Evolutionary conservation across 2,113 vertebrate genomes (phyloP).

Genomic region (Lophochroa leadbeateri): DNA sequence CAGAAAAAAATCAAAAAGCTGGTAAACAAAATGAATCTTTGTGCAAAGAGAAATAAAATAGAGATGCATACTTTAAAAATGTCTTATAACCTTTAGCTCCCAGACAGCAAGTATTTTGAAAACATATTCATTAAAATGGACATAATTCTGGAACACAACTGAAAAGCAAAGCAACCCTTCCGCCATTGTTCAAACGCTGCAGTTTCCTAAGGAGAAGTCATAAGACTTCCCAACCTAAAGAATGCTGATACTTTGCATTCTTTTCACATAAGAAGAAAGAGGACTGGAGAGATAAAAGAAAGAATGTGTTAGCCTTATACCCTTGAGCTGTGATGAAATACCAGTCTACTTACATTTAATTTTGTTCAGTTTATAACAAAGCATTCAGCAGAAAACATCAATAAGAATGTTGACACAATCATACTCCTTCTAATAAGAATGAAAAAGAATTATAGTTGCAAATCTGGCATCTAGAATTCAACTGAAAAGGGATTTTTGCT

Average conservation of each 20-base stretch:
- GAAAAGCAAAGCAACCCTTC: neutral
- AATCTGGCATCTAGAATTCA: conserved; percentile 28
- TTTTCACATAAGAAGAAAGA: conserved; percentile 40
- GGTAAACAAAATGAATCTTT: neutral
- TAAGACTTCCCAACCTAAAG: conserved; percentile 31
- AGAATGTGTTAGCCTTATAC: conserved; percentile 45
- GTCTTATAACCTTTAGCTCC: neutral
- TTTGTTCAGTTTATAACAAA: conserved; percentile 55
- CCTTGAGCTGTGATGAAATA: conserved; percentile 64
- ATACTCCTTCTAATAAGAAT: conserved; percentile 45
- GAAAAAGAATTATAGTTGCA: conserved; percentile 36
- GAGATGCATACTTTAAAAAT: neutral
- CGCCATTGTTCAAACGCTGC: neutral
- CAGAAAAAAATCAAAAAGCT: neutral
- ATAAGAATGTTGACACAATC: conserved; percentile 33
- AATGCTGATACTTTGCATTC: conserved; percentile 40
- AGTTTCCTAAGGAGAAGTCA: conserved; percentile 15
- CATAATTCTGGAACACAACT: neutral
- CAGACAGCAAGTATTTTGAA: neutral
- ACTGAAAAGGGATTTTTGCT: conserved; percentile 15
- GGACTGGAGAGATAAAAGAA: conserved; percentile 31
- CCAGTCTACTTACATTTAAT: conserved; percentile 59
- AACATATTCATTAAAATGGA: conserved; percentile 12
- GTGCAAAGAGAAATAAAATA: neutral
- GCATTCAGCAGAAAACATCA: conserved; percentile 53